Conservation (phyloP, 2,888 invertebrate genomes). For the Allophyes oxyacanthae region DNA sequence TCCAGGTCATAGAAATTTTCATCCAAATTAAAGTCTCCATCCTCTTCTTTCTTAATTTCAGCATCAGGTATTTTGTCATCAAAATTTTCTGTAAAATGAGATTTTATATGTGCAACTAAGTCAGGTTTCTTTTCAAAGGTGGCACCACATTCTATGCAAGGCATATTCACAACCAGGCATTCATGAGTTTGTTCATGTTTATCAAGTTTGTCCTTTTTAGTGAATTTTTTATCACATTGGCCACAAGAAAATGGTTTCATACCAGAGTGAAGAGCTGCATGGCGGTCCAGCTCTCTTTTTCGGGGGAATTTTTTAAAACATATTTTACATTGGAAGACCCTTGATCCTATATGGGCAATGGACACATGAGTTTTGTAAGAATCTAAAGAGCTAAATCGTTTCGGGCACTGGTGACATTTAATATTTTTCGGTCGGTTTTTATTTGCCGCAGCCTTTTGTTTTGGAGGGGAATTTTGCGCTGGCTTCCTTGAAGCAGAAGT, state of each 20-base stretch:
- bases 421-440: constrained; percentile 86
- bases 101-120: constrained; percentile 89
- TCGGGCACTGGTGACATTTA: constrained; percentile 87
- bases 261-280: constrained; percentile 91
- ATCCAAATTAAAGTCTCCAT: constrained; percentile 75
- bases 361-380: constrained; percentile 88
- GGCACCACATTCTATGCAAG: constrained; percentile 90
- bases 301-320: constrained; percentile 92
- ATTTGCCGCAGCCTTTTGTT: constrained; percentile 70
- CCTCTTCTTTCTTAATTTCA: constrained; percentile 82
- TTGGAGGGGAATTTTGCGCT: constrained; percentile 72
- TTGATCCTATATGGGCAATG: constrained; percentile 85
- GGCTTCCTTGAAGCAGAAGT: constrained; percentile 68
- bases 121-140: constrained; percentile 90
- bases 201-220: constrained; percentile 91
- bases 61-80: constrained; percentile 77
- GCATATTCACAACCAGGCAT: constrained; percentile 88
- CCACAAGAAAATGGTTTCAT: constrained; percentile 92
- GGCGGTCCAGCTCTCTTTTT: constrained; percentile 92
- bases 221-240: constrained; percentile 91
- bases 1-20: constrained; percentile 83
- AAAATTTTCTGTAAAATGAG: constrained; percentile 86
- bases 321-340: constrained; percentile 90
- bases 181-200: constrained; percentile 92
- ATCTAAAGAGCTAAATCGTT: constrained; percentile 85